Evolutionary conservation across 2,113 vertebrate species (phyloP).

Genomic region (Sinocyclocheilus grahami): DNA sequence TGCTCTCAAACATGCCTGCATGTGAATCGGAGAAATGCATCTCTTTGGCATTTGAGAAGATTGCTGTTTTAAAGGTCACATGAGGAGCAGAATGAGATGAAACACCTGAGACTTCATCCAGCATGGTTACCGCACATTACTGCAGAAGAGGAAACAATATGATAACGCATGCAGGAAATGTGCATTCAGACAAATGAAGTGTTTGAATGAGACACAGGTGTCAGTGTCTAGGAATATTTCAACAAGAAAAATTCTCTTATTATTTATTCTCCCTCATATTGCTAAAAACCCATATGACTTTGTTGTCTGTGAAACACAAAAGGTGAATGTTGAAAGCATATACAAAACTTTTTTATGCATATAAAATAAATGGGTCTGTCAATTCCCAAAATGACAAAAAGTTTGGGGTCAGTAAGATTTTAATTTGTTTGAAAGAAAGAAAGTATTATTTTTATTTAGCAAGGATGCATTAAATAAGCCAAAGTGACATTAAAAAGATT

Average conservation of each 20-base stretch:
- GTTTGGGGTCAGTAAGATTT: neutral
- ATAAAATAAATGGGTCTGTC: neutral
- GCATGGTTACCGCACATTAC: neutral
- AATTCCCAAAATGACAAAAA: neutral
- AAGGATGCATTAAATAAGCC: neutral
- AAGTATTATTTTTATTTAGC: neutral
- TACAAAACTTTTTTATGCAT: neutral
- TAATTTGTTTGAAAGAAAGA: neutral
- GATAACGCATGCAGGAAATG: neutral
- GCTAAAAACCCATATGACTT: neutral
- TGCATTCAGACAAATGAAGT: neutral
- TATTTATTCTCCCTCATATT: neutral
- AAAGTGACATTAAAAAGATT: neutral
- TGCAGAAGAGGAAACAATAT: neutral
- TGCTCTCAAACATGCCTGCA: neutral
- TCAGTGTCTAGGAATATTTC: neutral
- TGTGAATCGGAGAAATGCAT: neutral
- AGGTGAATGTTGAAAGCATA: neutral
- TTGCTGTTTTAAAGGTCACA: constrained; percentile 46
- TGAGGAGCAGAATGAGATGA: constrained; percentile 24
- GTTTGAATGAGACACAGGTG: neutral
- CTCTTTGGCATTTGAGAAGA: constrained; percentile 47
- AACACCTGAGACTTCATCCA: constrained; percentile 9
- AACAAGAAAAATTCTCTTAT: neutral
- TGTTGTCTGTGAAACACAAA: neutral